These are phyloP conservation scores for Phalacrocorax brasilianus DNA, from an alignment of 2,113 vertebrate species.

Conservation along the genomic window DNA sequence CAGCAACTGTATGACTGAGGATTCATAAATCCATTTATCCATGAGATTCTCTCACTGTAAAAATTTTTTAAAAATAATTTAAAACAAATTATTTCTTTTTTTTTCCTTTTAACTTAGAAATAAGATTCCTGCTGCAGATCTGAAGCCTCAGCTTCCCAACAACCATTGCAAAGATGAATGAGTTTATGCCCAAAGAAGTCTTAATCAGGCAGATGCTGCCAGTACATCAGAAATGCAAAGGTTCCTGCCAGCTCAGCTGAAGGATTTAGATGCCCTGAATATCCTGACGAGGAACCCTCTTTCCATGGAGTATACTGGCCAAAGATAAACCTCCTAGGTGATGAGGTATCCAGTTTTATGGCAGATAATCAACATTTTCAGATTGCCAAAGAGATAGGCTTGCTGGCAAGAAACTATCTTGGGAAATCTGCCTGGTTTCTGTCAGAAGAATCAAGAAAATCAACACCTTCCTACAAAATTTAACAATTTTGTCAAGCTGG, in stretches of 20 bases:
- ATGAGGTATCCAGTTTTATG: not conserved
- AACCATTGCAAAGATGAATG: not conserved
- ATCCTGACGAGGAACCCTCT: not conserved
- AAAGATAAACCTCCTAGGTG: not conserved
- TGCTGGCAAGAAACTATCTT: not conserved
- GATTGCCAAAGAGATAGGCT: not conserved
- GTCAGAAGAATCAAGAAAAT: not conserved
- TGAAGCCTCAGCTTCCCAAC: not conserved
- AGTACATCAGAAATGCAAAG: not conserved
- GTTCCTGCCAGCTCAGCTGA: not conserved
- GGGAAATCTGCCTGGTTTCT: slow-evolving; percentile 28
- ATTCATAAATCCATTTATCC: not conserved
- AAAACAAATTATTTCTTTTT: not conserved
- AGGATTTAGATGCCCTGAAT: not conserved
- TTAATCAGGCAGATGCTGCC: not conserved
- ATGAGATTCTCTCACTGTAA: not conserved
- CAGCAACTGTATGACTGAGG: not conserved
- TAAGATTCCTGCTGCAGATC: not conserved
- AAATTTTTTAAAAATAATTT: not conserved
- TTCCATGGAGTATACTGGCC: not conserved
- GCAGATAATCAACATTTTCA: not conserved
- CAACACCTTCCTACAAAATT: not conserved
- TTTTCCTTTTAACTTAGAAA: not conserved
- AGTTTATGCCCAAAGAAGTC: not conserved
- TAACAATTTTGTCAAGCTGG: not conserved